phyloP scores from a whole-genome alignment of 2,797 vertebrate genomes.

The Molossus molossus region DNA sequence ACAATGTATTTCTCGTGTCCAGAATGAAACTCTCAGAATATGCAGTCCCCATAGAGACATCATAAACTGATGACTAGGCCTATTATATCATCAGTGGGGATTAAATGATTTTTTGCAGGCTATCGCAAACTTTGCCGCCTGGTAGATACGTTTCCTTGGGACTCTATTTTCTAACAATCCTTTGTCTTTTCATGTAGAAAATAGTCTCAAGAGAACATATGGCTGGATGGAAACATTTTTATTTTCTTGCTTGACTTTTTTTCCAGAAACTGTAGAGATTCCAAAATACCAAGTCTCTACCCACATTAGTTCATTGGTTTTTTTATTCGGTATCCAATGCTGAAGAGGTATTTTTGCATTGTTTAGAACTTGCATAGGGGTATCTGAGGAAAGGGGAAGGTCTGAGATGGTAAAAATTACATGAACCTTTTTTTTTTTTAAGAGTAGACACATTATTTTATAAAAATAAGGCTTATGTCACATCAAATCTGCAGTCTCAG shows the following conservation, averaged over 20 bases:
- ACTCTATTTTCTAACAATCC: neutral
- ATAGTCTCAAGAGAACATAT: too few species aligned
- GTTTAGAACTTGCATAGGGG: neutral
- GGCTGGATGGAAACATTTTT: neutral
- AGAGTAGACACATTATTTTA: neutral
- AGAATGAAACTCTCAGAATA: neutral
- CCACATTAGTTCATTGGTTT: neutral
- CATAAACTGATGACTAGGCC: neutral
- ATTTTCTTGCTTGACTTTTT: slow-evolving; percentile 18
- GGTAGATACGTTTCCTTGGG: slow-evolving; percentile 44
- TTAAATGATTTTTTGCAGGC: neutral
- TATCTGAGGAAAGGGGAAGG: neutral
- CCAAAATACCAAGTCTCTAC: slow-evolving; percentile 11
- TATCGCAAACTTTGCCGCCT: slow-evolving; percentile 22
- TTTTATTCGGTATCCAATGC: neutral
- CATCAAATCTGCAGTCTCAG: neutral
- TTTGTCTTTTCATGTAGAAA: too few species aligned
- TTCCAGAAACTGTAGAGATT: neutral
- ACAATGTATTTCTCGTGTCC: neutral
- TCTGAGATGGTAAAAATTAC: neutral
- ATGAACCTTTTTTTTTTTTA: neutral
- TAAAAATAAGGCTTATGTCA: neutral
- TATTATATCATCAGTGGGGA: neutral
- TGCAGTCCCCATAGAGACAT: neutral
- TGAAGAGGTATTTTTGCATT: neutral